phyloP scores from a whole-genome alignment of 1,140 invertebrate species.

The Drosophila neocordata region DNA sequence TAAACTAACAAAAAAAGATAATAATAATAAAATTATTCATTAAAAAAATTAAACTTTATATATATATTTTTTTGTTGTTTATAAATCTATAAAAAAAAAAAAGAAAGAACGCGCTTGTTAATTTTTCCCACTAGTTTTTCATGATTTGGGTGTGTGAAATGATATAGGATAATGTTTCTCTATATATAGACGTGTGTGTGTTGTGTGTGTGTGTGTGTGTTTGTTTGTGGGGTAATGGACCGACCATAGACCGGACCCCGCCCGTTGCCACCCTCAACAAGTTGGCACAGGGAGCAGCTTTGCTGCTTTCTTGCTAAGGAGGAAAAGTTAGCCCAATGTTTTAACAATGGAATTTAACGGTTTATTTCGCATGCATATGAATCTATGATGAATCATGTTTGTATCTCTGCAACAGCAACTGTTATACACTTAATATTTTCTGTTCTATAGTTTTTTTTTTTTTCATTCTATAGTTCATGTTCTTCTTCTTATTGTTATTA shows the following conservation, averaged over 20 bases:
- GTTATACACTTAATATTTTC: slow-evolving; percentile 19
- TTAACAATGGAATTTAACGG: slow-evolving; percentile 22
- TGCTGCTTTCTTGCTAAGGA: neutral
- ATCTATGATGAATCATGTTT: slow-evolving; percentile 16
- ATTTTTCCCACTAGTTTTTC: neutral
- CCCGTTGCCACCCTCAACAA: neutral
- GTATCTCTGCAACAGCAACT: slow-evolving; percentile 18
- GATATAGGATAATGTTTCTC: neutral
- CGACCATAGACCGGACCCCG: neutral
- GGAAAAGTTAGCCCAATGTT: neutral
- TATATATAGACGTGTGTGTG: neutral
- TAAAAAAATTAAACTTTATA: slow-evolving; percentile 57
- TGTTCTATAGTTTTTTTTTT: neutral
- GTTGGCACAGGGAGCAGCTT: slow-evolving; percentile 8
- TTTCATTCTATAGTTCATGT: neutral
- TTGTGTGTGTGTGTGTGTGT: neutral
- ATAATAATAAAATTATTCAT: slow-evolving; percentile 56
- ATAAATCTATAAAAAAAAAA: slow-evolving; percentile 27
- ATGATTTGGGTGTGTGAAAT: neutral
- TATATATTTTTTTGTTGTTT: slow-evolving; percentile 50
- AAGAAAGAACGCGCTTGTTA: slow-evolving; percentile 15
- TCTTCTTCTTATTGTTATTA: neutral
- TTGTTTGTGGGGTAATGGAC: neutral
- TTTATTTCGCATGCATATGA: slow-evolving; percentile 20
- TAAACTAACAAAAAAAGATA: slow-evolving; percentile 27